A percentile compares a stretch with the other conserved stretches of the same genome.
Conservation (phyloP, 1,140 invertebrate species). For the Panagrolaimus sp. region DNA sequence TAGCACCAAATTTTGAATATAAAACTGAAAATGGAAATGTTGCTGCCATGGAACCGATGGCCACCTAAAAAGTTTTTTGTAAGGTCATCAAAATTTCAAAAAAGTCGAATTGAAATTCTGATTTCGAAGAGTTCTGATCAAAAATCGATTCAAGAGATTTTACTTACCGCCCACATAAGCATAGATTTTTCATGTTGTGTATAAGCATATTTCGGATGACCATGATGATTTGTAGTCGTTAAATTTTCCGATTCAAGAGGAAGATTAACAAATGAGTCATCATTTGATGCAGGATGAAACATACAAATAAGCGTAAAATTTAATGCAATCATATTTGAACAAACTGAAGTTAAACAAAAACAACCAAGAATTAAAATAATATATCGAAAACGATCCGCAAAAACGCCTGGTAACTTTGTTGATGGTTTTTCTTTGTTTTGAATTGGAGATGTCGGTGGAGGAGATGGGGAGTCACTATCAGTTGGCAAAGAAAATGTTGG, state of each 20-base stretch:
- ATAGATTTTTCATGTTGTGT: constrained; percentile 11
- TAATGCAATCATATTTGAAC: constrained; percentile 39
- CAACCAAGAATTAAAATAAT: background rate
- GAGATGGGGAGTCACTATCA: no score
- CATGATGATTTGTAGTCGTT: background rate
- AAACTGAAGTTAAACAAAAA: constrained; percentile 34
- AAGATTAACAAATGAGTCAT: background rate
- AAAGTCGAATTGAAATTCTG: no score
- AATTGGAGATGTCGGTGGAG: no score
- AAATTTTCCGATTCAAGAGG: background rate
- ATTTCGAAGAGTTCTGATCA: no score
- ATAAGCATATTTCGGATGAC: background rate
- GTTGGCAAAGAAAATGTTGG: no score
- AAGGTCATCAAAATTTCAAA: no score
- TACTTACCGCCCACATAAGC: constrained; percentile 22
- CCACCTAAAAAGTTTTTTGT: no score
- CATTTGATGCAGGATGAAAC: background rate
- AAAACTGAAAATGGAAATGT: constrained; percentile 29
- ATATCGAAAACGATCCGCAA: constrained; percentile 8
- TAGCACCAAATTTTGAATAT: constrained; percentile 39
- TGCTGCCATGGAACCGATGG: constrained; percentile 21
- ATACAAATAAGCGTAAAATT: constrained; percentile 35
- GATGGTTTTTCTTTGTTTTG: background rate
- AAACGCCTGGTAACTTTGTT: background rate
- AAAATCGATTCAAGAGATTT: no score